Conservation (phyloP, 2,113 vertebrate species). For the Oceanodroma tethys region DNA sequence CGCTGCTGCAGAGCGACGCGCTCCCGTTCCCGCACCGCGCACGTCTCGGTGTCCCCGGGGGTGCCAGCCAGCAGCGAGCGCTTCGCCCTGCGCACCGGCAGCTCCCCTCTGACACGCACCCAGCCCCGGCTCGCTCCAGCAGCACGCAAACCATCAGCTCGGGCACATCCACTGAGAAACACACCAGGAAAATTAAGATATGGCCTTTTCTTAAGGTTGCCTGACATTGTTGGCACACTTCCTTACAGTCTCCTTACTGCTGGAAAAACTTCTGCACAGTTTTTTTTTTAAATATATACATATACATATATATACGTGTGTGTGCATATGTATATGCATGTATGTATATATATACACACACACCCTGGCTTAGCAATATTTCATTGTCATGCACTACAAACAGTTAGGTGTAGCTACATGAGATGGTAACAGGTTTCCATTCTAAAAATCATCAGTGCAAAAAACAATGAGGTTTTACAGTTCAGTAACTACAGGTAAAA, state of each 20-base stretch:
- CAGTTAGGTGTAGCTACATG: slow-evolving; percentile 72
- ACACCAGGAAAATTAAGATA: slow-evolving; percentile 55
- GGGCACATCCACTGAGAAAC: background rate
- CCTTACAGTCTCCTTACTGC: slow-evolving; percentile 42
- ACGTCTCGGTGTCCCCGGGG: background rate
- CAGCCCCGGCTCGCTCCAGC: background rate
- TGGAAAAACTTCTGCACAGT: slow-evolving; percentile 52
- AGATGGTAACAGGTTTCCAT: slow-evolving; percentile 78
- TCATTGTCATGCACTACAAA: slow-evolving; percentile 77
- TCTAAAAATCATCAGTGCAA: slow-evolving; percentile 85
- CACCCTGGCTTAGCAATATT: slow-evolving; percentile 72
- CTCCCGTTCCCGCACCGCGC: background rate
- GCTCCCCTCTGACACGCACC: background rate
- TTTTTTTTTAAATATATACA: background rate
- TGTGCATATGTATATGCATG: background rate
- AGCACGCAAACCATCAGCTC: background rate
- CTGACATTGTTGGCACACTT: slow-evolving; percentile 65
- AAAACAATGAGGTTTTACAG: slow-evolving; percentile 88
- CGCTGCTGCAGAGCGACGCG: background rate
- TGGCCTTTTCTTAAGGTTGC: slow-evolving; percentile 57
- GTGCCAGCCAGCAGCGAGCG: background rate
- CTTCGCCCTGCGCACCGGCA: background rate
- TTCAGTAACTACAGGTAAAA: slow-evolving; percentile 81
- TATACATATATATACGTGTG: background rate
- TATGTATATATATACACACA: background rate